phyloP scores from a whole-genome alignment of 2,113 vertebrate species.

The Callorhinus ursinus region DNA sequence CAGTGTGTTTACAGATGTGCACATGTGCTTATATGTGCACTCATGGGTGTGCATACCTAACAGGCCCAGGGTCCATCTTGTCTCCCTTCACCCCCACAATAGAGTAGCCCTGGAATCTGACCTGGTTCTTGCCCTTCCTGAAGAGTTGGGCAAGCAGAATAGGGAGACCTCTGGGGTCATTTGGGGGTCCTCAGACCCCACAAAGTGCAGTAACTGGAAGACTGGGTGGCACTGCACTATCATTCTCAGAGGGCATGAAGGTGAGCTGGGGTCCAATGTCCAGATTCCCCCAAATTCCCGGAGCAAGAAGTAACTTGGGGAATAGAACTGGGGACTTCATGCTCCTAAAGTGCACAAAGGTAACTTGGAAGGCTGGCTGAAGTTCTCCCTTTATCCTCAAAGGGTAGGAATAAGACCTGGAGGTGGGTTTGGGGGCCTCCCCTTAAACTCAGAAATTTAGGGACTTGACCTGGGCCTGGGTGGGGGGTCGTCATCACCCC shows the following conservation, averaged over 20 bases:
- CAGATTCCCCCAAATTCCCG: conserved; percentile 25
- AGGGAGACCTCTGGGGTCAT: not conserved
- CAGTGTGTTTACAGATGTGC: not conserved
- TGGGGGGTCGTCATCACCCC: not conserved
- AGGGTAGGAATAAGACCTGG: not conserved
- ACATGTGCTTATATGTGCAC: not conserved
- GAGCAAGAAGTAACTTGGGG: not conserved
- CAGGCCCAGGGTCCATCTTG: not conserved
- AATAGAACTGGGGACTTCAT: not conserved
- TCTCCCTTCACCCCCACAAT: not conserved
- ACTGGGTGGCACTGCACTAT: not conserved
- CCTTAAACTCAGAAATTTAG: not conserved
- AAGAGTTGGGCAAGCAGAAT: not conserved
- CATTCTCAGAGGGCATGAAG: not conserved
- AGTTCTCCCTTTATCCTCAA: not conserved
- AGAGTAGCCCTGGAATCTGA: not conserved
- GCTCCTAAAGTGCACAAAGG: not conserved
- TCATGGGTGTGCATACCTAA: conserved; percentile 10
- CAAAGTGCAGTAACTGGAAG: not conserved
- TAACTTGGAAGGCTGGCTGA: not conserved
- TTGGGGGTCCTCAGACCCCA: not conserved
- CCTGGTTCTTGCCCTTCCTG: not conserved
- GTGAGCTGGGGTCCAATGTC: conserved; percentile 7
- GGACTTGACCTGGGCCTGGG: not conserved
- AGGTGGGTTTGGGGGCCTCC: not conserved